These are phyloP conservation scores for Nymphalis polychloros DNA, from an alignment of 2,888 invertebrate species.

Conservation along the genomic window DNA sequence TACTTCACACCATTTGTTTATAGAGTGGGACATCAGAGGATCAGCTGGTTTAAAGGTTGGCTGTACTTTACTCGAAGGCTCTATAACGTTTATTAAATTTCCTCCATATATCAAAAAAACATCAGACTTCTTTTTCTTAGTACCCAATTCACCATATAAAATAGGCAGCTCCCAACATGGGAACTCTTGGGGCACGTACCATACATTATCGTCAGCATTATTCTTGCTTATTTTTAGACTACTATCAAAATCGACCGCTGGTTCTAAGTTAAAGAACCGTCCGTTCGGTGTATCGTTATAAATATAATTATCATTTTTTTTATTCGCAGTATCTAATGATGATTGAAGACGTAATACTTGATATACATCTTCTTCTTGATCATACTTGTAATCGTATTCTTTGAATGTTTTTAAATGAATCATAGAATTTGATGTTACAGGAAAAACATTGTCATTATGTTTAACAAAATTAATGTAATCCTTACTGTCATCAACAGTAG, in stretches of 20 bases:
- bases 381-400: conserved; percentile 32
- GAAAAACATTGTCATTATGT: neutral
- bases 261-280: conserved; percentile 61
- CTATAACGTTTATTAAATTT: conserved; percentile 56
- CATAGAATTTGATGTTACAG: neutral
- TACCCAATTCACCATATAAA: conserved; percentile 58
- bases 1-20: conserved; percentile 67
- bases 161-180: conserved; percentile 71
- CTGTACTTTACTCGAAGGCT: conserved; percentile 33
- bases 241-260: conserved; percentile 47
- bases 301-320: neutral
- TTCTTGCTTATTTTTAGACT: neutral
- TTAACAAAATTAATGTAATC: neutral
- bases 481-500: neutral
- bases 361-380: conserved; percentile 14
- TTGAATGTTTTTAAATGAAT: conserved; percentile 24
- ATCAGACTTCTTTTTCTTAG: conserved; percentile 41
- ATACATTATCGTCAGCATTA: conserved; percentile 41
- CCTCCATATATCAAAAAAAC: conserved; percentile 57
- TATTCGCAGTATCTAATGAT: neutral
- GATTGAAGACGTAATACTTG: conserved; percentile 11
- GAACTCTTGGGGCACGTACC: conserved; percentile 66
- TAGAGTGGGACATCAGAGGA: conserved; percentile 18
- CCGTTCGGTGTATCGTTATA: conserved; percentile 23
- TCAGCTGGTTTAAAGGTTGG: conserved; percentile 28